Evolutionary conservation across 2,797 vertebrate genomes (phyloP), one percentile per base, ranked within the genome.

Genomic region (Sebastolobus altivelis): DNA sequence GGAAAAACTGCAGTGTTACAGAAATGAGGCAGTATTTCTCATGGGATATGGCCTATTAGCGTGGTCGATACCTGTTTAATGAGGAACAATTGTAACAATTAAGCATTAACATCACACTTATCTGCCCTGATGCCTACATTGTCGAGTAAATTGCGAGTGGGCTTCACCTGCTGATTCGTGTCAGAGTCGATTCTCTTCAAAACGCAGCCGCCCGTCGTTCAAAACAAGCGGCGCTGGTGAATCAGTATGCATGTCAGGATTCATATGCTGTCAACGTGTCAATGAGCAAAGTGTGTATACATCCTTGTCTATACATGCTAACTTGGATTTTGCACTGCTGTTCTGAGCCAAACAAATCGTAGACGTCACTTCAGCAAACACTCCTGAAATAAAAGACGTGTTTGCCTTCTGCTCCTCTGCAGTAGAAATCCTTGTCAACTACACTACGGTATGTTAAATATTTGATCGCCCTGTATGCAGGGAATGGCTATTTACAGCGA

Each of bases 41-140:
- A 5, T 22, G 72, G 59, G 85, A 84, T 35, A 14, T 5, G 29
- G 49, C 74, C 78, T 61, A 78, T 89, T 81, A 87, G 68, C 65
- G 33, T 29, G 33, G 83, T 95, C 91, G 4, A 93, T 94, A 92
- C 46, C 76, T 55, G 43, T 90, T 91, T 93, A 93, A 93, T 87
- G 85, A 81, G 82, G 58, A 92, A 72, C 82, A 90, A 89, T 88
- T 79, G 80, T 65, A 87, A 82, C 82, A 93, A 89, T 94, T 85
- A 85, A 71, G 70, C 83, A 90, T 90, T 91, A 90, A 93, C 88
- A 92, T 80, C 63, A 69, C 62, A 37, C 73, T 75, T 78, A 71
- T 82, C 79, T 77, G 81, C 75, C 38, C 52, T 71, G 38, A 35
- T 59, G 35, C 35, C 68, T 35, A 12, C 43, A 12, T 55, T 77